Evolutionary conservation across 2,797 vertebrate species (phyloP), one percentile per base, ranked within the genome.

Genomic region (Morus bassanus): DNA sequence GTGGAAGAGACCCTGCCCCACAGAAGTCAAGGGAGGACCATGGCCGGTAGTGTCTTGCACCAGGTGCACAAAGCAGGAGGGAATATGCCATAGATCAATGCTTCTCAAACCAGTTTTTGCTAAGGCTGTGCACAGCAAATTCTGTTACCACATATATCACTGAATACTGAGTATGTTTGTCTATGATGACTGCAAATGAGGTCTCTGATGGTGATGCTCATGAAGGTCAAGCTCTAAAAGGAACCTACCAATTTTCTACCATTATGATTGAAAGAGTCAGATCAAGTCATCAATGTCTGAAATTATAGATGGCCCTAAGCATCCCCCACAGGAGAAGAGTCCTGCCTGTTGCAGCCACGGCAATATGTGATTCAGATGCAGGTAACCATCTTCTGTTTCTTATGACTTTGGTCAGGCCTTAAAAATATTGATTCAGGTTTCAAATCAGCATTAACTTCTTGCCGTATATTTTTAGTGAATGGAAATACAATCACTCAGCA

Each of bases 391-490:
- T 65, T 83, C 27, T 57, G 13, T 74, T 77, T 93, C 81, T 83
- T 88, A 82, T 93, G 65, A 93, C 74, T 85, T 88, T 54, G 43
- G 37, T 51, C 63, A 79, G 73, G 28, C 13, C 53, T 81, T 75
- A 78, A 89, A 95, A 95, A 85, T 75, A 69, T 18, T 88, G 88
- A 93, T 75, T 94, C 92, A 69, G 67, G 61, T 56, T 85, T 78
- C 67, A 78, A 73, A 74, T 64, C 70, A 92, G 68, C 50, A 88
- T 54, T 54, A 92, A 92, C 60, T 50, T 92, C 69, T 65, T 22
- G 25, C 73, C 2, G 2, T 33, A 50, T 64, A 67, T 85, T 93
- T 93, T 92, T 70, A 65, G 82, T 7, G 6, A 3, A 2, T 33
- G 41, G 72, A 88, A 88, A 85, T 90, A 69, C 24, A 89, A 91